These are phyloP conservation scores for Triplophysa dalaica DNA, from an alignment of 2,113 vertebrate genomes.

Conservation along the genomic window DNA sequence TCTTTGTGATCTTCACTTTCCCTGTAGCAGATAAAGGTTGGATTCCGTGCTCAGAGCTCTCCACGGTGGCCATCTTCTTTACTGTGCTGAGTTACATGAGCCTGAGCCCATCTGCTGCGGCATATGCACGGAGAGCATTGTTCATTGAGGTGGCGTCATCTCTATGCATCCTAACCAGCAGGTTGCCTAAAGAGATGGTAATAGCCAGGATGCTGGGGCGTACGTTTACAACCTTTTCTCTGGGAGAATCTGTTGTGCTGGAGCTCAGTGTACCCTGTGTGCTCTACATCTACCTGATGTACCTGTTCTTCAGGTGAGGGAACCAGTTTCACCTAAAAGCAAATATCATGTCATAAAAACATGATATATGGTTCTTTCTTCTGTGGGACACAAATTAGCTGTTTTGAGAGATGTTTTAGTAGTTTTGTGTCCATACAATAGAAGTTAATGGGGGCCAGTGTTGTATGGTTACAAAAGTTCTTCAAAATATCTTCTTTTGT, in stretches of 20 bases:
- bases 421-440: no score
- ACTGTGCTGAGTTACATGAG: slow-evolving; percentile 89
- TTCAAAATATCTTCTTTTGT: no score
- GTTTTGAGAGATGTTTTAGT: no score
- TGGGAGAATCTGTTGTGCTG: slow-evolving; percentile 81
- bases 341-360: no score
- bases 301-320: slow-evolving; percentile 78
- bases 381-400: no score
- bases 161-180: slow-evolving; percentile 79
- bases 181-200: slow-evolving; percentile 75
- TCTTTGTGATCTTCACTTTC: slow-evolving; percentile 94
- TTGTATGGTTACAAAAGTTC: no score
- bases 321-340: background rate
- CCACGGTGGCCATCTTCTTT: slow-evolving; percentile 87
- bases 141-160: slow-evolving; percentile 85
- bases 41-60: slow-evolving; percentile 93
- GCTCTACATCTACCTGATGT: slow-evolving; percentile 89
- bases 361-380: no score
- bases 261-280: slow-evolving; percentile 88
- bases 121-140: slow-evolving; percentile 83
- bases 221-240: slow-evolving; percentile 79
- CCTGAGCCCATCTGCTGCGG: slow-evolving; percentile 81
- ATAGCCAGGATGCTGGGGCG: slow-evolving; percentile 76
- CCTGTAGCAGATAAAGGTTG: slow-evolving; percentile 89
- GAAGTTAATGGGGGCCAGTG: no score